phyloP scores from a whole-genome alignment of 2,113 vertebrate species.

The Mirounga angustirostris region DNA sequence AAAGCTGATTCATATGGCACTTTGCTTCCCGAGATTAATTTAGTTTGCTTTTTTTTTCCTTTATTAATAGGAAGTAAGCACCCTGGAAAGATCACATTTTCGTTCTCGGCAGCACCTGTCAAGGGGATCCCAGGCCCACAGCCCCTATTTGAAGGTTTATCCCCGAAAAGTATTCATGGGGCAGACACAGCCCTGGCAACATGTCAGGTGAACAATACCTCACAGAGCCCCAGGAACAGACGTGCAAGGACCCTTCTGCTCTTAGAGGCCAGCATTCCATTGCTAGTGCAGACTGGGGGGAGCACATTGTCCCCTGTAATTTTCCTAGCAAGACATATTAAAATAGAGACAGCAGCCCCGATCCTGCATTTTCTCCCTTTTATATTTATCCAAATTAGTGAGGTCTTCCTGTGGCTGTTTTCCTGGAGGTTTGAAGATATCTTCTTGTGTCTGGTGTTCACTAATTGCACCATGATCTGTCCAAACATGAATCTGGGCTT shows the following conservation, averaged over 20 bases:
- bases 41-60: conserved; percentile 73
- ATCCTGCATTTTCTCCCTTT: not conserved
- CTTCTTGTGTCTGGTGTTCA: fast-evolving
- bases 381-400: not conserved
- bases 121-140: conserved; percentile 68
- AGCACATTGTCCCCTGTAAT: fast-evolving
- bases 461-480: fast-evolving
- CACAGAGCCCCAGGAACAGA: not conserved
- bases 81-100: conserved; percentile 73
- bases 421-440: too few species aligned
- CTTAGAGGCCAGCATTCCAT: fast-evolving
- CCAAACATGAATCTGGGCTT: not conserved
- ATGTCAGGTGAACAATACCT: not conserved
- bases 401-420: not conserved
- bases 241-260: fast-evolving
- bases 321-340: not conserved
- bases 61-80: conserved; percentile 79
- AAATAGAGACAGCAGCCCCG: not conserved
- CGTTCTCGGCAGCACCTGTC: conserved; percentile 62
- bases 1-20: conserved; percentile 78
- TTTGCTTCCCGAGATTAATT: conserved; percentile 78
- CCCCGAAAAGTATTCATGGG: not conserved
- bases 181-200: not conserved
- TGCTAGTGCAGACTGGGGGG: fast-evolving
- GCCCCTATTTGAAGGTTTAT: conserved; percentile 44